phyloP scores from a whole-genome alignment of 2,113 vertebrate genomes.

The Emydura subglobosa region DNA sequence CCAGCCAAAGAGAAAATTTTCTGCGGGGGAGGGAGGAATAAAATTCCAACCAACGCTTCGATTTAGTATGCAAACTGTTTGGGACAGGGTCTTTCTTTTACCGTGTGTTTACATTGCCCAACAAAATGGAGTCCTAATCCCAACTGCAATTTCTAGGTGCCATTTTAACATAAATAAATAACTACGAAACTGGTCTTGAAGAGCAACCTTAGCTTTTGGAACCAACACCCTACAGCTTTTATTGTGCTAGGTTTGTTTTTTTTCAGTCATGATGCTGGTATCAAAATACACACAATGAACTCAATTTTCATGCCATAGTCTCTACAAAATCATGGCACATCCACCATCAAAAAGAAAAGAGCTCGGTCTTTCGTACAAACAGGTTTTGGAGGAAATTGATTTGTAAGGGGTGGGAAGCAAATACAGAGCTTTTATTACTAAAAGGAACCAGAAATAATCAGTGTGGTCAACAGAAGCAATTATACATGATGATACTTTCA shows the following conservation, averaged over 20 bases:
- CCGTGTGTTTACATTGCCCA: background rate
- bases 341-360: conserved; percentile 62
- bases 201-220: background rate
- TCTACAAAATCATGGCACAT: conserved; percentile 64
- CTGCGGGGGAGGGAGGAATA: background rate
- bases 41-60: background rate
- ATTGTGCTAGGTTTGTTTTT: conserved; percentile 60
- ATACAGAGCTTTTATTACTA: conserved; percentile 66
- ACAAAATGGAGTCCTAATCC: background rate
- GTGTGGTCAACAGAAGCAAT: conserved; percentile 71
- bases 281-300: conserved; percentile 30
- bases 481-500: conserved; percentile 53
- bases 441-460: conserved; percentile 66
- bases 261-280: conserved; percentile 1
- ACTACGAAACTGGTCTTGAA: background rate
- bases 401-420: conserved; percentile 70
- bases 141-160: background rate
- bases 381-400: conserved; percentile 73
- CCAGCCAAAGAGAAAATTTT: background rate
- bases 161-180: background rate
- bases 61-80: background rate
- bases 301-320: conserved; percentile 58
- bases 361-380: conserved; percentile 64
- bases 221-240: background rate
- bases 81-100: background rate